Evolutionary conservation across 2,888 invertebrate species (phyloP), one percentile per base, ranked within the genome.

Genomic region (Drosophila neonasuta): DNA sequence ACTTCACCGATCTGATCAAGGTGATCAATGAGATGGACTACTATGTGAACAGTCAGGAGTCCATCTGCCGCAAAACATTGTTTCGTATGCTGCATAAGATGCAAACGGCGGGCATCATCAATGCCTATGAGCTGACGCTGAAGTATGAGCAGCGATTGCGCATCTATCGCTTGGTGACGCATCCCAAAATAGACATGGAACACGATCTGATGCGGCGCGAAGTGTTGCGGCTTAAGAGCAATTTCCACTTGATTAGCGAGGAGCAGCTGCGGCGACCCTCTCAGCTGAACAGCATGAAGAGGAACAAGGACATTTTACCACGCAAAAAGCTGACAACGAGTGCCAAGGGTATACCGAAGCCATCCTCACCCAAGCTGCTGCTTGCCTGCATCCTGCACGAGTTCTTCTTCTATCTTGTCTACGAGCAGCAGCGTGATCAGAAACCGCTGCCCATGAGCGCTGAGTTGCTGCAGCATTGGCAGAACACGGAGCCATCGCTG

Each of bases 371-470:
- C 3, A 96, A 95, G 90, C 94, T 94, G 86, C 90, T 93, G 10
- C 92, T 95, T 46, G 93, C 95, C 90, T 92, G 93, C 65, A 90
- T 93, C 2, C 85, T 96, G 42, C 96, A 96, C 86, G 92, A 94
- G 75, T 92, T 94, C 72, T 86, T 96, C 11, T 95, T 92, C 89
- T 95, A 95, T 87, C 87, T 96, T n/a, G 91, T 94, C 7, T 93
- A 94, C 78, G 93, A 92, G 45, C 92, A 93, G 81, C 89, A 91
- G 30, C 92, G 91, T 0, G 79, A 91, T 17, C 82, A 86, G 13
- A 46, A 62, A 10, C 77, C 88, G 1, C 11, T 86, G 1, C 45
- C 70, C 1, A 75, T 90, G 56, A 78, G 73, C 1, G 66, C 72
- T 8, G 77, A 86, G 0, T 58, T 89, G 0, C 44, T 89, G 10